These are phyloP conservation scores for Camponotus vicinus DNA, from an alignment of 1,140 invertebrate species.

Conservation along the genomic window DNA sequence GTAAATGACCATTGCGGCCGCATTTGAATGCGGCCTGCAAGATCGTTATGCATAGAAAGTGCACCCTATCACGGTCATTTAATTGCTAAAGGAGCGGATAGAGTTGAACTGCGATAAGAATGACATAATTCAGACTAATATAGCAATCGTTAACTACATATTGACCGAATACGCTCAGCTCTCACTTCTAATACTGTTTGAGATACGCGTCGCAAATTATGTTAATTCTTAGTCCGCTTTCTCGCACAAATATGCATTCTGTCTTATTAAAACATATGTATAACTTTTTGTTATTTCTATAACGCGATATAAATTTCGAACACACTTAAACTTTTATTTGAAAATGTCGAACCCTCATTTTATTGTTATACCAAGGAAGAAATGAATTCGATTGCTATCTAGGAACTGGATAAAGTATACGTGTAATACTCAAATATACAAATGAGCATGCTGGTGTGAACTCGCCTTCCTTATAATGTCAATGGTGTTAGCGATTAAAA, in stretches of 20 bases:
- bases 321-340: not conserved
- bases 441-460: not conserved
- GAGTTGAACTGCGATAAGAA: conserved; percentile 62
- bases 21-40: conserved; percentile 63
- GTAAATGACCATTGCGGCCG: conserved; percentile 68
- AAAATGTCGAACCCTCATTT: no score
- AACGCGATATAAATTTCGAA: no score
- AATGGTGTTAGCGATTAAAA: conserved; percentile 56
- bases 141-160: conserved; percentile 11
- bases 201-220: not conserved
- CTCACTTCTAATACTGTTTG: not conserved
- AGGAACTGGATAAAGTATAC: not conserved
- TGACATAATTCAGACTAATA: conserved; percentile 47
- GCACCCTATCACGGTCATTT: conserved; percentile 65
- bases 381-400: not conserved
- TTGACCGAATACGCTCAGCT: not conserved
- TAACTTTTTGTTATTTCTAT: not conserved
- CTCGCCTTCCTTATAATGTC: conserved; percentile 23
- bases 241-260: not conserved
- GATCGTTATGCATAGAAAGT: conserved; percentile 68
- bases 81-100: conserved; percentile 61
- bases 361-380: not conserved
- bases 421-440: not conserved
- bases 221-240: not conserved
- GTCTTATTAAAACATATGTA: not conserved